These are phyloP conservation scores for Sanderia malayensis DNA, from an alignment of 30 jellyfish, hydroid and myxozoan genomes.

Conservation along the genomic window DNA sequence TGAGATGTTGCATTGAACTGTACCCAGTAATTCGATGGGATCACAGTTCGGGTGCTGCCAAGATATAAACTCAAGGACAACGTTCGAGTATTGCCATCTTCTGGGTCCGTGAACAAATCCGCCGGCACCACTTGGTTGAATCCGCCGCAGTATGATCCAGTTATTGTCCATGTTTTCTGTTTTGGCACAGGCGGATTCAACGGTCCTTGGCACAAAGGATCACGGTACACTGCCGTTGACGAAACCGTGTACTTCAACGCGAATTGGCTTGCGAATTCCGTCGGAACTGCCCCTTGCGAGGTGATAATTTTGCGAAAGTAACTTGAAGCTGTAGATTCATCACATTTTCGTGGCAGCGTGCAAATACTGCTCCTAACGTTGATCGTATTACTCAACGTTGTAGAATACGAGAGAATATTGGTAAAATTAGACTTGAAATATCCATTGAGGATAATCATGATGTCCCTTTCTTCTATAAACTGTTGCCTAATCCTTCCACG, in stretches of 20 bases:
- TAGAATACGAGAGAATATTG: slow-evolving; percentile 17
- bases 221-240: slow-evolving; percentile 29
- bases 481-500: neutral
- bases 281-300: slow-evolving; percentile 21
- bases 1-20: slow-evolving; percentile 59
- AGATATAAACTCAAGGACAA: slow-evolving; percentile 13
- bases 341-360: slow-evolving; percentile 70
- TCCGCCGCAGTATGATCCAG: slow-evolving; percentile 82
- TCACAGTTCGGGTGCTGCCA: neutral
- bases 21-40: slow-evolving; percentile 56
- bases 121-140: slow-evolving; percentile 61
- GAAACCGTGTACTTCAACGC: slow-evolving; percentile 16
- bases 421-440: slow-evolving; percentile 34
- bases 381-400: neutral
- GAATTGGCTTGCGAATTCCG: slow-evolving; percentile 21
- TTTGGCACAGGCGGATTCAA: slow-evolving; percentile 78
- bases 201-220: slow-evolving; percentile 43
- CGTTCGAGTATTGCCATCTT: slow-evolving; percentile 86
- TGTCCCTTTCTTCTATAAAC: neutral
- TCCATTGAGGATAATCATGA: slow-evolving; percentile 25
- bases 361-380: slow-evolving; percentile 48
- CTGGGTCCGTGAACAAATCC: slow-evolving; percentile 74
- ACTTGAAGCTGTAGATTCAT: slow-evolving; percentile 46
- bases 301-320: slow-evolving; percentile 39
- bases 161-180: slow-evolving; percentile 40